Evolutionary conservation across 1,140 invertebrate species (phyloP), one percentile per base, ranked within the genome.

Genomic region (Vanessa tameamea): DNA sequence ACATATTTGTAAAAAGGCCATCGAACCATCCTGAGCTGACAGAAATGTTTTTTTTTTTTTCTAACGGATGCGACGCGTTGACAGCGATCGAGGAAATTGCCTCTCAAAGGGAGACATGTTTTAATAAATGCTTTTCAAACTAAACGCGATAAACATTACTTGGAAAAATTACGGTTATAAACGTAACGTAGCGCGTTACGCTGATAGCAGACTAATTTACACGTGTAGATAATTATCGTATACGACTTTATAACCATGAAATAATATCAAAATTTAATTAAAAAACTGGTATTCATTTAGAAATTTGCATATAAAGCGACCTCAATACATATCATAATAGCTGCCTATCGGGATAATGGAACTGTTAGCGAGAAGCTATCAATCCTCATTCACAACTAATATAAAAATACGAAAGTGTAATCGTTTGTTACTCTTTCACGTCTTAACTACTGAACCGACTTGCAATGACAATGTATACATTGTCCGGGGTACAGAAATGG

Each of bases 11-110:
- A 43, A 47, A 53, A 47, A 20, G 51, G 53, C 43, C 53, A n/a
- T 69, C 55, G 66, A 69, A 69, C 66, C 47, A 55, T 69, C 65
- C 65, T 67, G 65, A 61, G 53, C 13, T 69, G 53, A 57, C 53
- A 57, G 53, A 43, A 37, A 6, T 8, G 37, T 47, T 11, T 68
- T 67, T 69, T 69, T 69, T 69, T 67, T 69, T 47, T 69, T 59
- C 53, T 37, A 69, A 59, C 66, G 66, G 66, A 57, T 59, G 53
- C 66, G 57, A 15, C 66, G 37, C 53, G 66, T 69, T 47, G 66
- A 69, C 53, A 53, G 20, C 47, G 50, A 57, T 37, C 47, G 43
- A 59, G 66, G 66, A 59, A 53, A 68, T 68, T 43, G 43, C 66
- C 55, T 43, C 66, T 69, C 66, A 69, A 69, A 59, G 51, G 55